Base-by-base conservation (phyloP, 2,113 vertebrate genomes). In the Gavia stellata region DNA sequence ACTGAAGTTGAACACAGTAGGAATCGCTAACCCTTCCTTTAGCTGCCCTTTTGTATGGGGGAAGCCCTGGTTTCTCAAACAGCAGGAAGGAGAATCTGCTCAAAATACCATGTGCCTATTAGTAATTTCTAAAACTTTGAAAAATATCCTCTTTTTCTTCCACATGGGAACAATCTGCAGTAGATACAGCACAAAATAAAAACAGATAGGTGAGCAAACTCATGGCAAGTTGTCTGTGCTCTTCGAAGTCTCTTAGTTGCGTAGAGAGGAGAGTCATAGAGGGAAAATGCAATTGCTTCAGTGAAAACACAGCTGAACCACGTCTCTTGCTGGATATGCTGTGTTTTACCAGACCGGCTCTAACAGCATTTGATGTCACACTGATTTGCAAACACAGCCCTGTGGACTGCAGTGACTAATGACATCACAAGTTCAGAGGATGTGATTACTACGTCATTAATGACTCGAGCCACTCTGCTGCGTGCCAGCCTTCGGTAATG, bases 391-490 rank as follows among this genome's bases (percentile, higher is more conserved):
- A 17, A 9, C 33, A 45, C 31, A 59, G 3, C 49, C n/a, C 58
- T 38, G 19, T 68, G 96, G 58, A 12, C 52, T 65, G 56, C 47
- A 23, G 40, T 56, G 78, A 38, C 3, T 33, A 29, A 74, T 74
- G 82, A 47, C 63, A 59, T 88, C 94, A 88, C 29, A 52, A 47
- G n/a, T 74, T 34, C 12, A 7, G 68, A 66, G 61, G 61, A 89
- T 0, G 3, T 20, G 36, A 9, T 31, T 47, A 33, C 59, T 36
- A 2, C 2, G 1, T 81, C 71, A 33, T 38, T 6, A 19, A 38
- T 44, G 47, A 50, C 34, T 55, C 4, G 6, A 95, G 65, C 36
- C 50, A 4, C 68, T 70, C 42, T 73, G 79, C 67, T 83, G 25
- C 14, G 9, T 38, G 12, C 50, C 18, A 29, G 67, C 80, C 83